Conservation (phyloP, 2,113 vertebrate species). For the Cavia aperea region DNA sequence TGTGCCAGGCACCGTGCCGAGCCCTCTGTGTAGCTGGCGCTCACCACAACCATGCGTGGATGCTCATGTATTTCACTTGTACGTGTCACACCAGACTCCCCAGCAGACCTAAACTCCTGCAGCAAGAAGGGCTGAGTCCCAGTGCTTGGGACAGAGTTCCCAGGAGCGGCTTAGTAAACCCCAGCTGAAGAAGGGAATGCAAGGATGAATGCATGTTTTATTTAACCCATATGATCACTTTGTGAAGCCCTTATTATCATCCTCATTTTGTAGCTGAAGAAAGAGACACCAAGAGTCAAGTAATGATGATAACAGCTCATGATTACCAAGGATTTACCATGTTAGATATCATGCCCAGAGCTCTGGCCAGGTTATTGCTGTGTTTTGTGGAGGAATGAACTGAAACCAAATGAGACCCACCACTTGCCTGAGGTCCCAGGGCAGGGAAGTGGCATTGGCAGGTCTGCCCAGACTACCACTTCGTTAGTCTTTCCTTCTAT, state of each 20-base stretch:
- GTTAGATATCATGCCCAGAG: background rate
- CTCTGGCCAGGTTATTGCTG: background rate
- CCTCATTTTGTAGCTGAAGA: background rate
- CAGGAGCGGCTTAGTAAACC: background rate
- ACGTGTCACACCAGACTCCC: background rate
- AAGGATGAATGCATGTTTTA: background rate
- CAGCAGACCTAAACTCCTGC: background rate
- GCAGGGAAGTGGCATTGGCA: background rate
- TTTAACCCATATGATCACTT: background rate
- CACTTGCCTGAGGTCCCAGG: background rate
- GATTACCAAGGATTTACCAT: background rate
- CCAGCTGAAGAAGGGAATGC: background rate
- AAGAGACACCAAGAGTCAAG: background rate
- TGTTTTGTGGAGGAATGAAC: background rate
- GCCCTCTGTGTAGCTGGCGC: rapidly evolving
- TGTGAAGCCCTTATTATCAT: background rate
- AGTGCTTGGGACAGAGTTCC: background rate
- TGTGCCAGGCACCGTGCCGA: background rate
- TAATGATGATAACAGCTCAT: background rate
- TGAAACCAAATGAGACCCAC: background rate
- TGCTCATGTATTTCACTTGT: rapidly evolving
- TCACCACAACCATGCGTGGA: background rate
- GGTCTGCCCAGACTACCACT: background rate
- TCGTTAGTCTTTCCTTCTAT: background rate
- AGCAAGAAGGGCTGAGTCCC: background rate